Conservation (phyloP, 2,113 vertebrate genomes). For the Gavia stellata region DNA sequence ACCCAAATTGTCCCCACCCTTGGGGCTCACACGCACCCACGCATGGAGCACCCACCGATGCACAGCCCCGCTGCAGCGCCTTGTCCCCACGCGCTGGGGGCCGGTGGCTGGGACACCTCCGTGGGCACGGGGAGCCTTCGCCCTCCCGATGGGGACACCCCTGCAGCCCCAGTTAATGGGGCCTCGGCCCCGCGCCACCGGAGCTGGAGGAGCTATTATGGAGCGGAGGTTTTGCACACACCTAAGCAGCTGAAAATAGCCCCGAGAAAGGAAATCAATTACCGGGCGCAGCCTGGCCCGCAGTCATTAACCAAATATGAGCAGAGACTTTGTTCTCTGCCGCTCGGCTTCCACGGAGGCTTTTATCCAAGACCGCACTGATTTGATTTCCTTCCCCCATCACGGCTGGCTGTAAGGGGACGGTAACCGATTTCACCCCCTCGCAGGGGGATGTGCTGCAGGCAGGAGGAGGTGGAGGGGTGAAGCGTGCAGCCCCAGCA, state of each 20-base stretch:
- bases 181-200: accelerated
- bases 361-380: neutral
- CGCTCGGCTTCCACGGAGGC: neutral
- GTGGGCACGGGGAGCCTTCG: accelerated
- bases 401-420: neutral
- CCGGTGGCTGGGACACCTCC: neutral
- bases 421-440: neutral
- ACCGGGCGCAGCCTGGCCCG: neutral
- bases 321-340: neutral
- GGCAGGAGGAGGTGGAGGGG: neutral
- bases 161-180: neutral
- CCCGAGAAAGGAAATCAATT: conserved; percentile 37
- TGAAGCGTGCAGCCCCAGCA: neutral
- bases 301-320: neutral
- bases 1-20: neutral
- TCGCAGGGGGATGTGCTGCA: accelerated
- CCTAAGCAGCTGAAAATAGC: conserved; percentile 36
- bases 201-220: neutral
- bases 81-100: accelerated
- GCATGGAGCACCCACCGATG: accelerated
- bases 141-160: neutral
- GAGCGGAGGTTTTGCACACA: neutral
- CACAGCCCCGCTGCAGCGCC: accelerated
- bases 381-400: neutral
- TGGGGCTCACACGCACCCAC: neutral